Evolutionary conservation across 1,140 invertebrate species (phyloP).

Genomic region (Protaetia brevitarsis): DNA sequence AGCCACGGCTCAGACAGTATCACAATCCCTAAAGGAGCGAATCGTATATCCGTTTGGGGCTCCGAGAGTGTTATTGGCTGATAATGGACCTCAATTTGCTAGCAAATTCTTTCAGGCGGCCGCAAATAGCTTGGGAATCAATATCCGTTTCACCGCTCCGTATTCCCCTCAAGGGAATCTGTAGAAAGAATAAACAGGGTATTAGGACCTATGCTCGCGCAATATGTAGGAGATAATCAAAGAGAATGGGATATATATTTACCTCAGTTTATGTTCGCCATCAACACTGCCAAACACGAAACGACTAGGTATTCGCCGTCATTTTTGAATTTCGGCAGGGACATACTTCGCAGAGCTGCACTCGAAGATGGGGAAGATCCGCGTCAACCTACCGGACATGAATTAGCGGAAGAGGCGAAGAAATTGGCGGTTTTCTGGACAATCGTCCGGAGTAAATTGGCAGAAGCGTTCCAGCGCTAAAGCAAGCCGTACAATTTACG

Average conservation of each 20-base stretch:
- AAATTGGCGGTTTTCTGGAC: neutral
- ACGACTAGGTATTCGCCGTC: slow-evolving; percentile 36
- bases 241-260: slow-evolving; percentile 38
- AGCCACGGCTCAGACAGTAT: slow-evolving; percentile 15
- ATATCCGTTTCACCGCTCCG: neutral
- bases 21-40: slow-evolving; percentile 17
- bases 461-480: neutral
- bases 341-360: neutral
- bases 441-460: neutral
- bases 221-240: slow-evolving; percentile 38
- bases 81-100: neutral
- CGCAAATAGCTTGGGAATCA: neutral
- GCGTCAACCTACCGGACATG: no score
- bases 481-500: slow-evolving; percentile 21
- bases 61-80: neutral
- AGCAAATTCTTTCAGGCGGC: neutral
- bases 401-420: neutral
- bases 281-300: slow-evolving; percentile 38
- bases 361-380: neutral
- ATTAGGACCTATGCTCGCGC: slow-evolving; percentile 34
- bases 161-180: neutral
- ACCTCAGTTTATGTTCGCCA: slow-evolving; percentile 31
- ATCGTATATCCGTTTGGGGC: slow-evolving; percentile 24
- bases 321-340: slow-evolving; percentile 26
- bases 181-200: slow-evolving; percentile 37